Conservation (phyloP, 2,888 invertebrate species). For the Drosophila lacicola region DNA sequence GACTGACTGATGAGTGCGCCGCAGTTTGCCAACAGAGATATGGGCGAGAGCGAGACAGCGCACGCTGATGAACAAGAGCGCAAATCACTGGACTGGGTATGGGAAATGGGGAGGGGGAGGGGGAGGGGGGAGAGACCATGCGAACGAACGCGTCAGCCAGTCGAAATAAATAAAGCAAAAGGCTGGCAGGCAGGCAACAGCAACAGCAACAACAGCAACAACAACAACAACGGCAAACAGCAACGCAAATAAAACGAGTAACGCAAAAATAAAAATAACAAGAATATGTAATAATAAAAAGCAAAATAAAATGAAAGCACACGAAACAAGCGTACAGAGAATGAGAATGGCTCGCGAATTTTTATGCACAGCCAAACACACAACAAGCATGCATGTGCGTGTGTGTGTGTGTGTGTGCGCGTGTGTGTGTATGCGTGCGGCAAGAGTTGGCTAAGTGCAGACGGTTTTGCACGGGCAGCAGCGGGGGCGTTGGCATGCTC, state of each 20-base stretch:
- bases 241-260: constrained; percentile 61
- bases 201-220: constrained; percentile 15
- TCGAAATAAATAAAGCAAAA: constrained; percentile 72
- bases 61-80: constrained; percentile 28
- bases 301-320: constrained; percentile 62
- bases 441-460: constrained; percentile 36
- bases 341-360: constrained; percentile 66
- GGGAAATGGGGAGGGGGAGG: constrained; percentile 11
- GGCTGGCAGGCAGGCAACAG: constrained; percentile 33
- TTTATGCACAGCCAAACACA: constrained; percentile 45
- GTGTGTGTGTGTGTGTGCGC: background rate
- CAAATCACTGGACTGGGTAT: background rate
- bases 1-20: constrained; percentile 49
- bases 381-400: constrained; percentile 2
- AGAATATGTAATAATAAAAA: constrained; percentile 62
- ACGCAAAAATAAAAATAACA: constrained; percentile 59
- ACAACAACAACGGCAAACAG: constrained; percentile 31
- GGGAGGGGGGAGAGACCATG: constrained; percentile 23
- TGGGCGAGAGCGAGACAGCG: constrained; percentile 26
- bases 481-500: constrained; percentile 43
- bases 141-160: constrained; percentile 67
- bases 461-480: constrained; percentile 15
- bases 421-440: constrained; percentile 10
- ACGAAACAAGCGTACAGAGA: constrained; percentile 48
- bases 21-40: constrained; percentile 22